Conservation (phyloP, 2,113 vertebrate species). For the Arvicanthis niloticus region DNA sequence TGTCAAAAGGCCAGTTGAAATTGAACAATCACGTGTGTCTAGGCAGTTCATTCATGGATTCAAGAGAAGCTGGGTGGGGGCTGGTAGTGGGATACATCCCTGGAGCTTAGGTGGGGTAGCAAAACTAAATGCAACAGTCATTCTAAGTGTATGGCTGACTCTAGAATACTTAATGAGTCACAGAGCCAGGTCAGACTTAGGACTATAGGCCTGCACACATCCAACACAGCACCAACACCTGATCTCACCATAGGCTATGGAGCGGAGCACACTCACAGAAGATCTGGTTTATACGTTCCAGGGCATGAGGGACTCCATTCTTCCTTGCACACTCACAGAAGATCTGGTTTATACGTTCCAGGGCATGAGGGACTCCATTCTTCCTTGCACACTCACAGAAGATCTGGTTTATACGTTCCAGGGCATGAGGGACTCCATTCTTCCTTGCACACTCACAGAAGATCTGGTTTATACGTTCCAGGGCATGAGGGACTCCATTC, state of each 20-base stretch:
- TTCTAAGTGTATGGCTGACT: background rate
- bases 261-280: too few relatives aligned
- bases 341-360: background rate
- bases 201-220: background rate
- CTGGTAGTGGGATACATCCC: too few relatives aligned
- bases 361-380: background rate
- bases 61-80: too few relatives aligned
- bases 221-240: background rate
- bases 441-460: too few relatives aligned
- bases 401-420: background rate
- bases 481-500: background rate
- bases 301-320: background rate
- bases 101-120: too few relatives aligned
- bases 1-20: too few relatives aligned
- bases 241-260: too few relatives aligned
- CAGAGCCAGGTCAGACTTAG: background rate
- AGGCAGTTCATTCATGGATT: too few relatives aligned
- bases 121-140: too few relatives aligned
- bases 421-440: background rate
- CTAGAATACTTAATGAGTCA: background rate
- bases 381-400: too few relatives aligned
- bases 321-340: background rate
- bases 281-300: background rate
- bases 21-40: too few relatives aligned
- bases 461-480: background rate